Conservation (phyloP, 2,797 vertebrate species). For the Myotis planiceps region DNA sequence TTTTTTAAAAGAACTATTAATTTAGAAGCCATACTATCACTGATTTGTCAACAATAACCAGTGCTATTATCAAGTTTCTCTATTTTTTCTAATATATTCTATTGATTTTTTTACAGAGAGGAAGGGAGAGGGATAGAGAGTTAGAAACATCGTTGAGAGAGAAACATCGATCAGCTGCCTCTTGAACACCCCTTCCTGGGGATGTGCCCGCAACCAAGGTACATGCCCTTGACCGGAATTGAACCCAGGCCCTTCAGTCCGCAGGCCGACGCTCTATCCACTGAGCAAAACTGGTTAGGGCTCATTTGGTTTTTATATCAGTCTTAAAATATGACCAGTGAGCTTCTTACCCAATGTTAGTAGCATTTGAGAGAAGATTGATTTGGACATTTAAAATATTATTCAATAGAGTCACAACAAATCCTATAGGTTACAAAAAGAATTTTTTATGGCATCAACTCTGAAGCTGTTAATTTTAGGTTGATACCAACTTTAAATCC, state of each 20-base stretch:
- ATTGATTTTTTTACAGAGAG: too few relatives aligned
- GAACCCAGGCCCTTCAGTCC: too few relatives aligned
- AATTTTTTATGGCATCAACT: not conserved
- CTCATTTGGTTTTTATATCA: not conserved
- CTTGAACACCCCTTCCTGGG: too few relatives aligned
- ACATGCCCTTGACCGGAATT: too few relatives aligned
- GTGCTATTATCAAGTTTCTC: not conserved
- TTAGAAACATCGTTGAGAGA: too few relatives aligned
- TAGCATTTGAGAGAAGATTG: not conserved
- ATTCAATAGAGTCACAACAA: not conserved
- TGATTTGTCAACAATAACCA: not conserved
- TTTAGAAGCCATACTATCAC: not conserved
- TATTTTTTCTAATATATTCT: not conserved
- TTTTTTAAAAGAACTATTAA: not conserved
- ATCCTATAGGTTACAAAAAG: not conserved
- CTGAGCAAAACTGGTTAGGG: too few relatives aligned
- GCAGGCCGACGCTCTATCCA: too few relatives aligned
- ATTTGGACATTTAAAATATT: not conserved
- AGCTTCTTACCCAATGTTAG: not conserved
- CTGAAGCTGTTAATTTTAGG: not conserved
- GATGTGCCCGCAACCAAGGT: too few relatives aligned
- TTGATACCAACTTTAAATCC: not conserved
- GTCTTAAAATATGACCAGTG: not conserved
- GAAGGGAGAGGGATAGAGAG: too few relatives aligned
- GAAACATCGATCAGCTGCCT: too few relatives aligned